A percentile compares a stretch with the other conserved stretches of the same genome.
These are phyloP conservation scores for Philotrypesis tridentata DNA, from an alignment of 1,140 invertebrate genomes.

Conservation along the genomic window DNA sequence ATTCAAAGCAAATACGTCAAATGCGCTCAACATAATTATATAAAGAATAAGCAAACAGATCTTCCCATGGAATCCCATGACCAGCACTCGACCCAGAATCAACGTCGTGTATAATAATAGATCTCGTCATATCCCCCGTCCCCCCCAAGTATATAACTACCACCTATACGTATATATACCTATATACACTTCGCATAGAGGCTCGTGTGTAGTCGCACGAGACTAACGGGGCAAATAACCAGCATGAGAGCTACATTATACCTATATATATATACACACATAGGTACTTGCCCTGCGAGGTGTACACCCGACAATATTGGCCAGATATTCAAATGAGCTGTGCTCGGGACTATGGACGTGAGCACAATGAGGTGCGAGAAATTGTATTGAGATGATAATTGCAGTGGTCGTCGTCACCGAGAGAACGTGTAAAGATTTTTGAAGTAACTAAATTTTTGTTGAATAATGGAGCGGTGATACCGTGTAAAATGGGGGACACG, in stretches of 20 bases:
- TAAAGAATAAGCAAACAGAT: too few species aligned
- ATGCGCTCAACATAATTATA: too few species aligned
- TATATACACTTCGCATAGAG: too few species aligned
- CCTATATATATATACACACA: neutral
- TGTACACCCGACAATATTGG: slow-evolving; percentile 5
- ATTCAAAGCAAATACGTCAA: too few species aligned
- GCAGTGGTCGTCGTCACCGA: too few species aligned
- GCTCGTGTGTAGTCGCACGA: too few species aligned
- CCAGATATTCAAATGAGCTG: slow-evolving; percentile 29
- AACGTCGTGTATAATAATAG: neutral
- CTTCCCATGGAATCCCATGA: neutral
- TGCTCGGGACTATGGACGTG: neutral
- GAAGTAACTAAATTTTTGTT: too few species aligned
- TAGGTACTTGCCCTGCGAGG: slow-evolving; percentile 10
- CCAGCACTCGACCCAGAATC: neutral
- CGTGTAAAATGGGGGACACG: too few species aligned
- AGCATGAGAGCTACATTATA: neutral
- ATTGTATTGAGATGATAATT: neutral
- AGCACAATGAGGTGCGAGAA: neutral
- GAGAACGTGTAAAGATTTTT: too few species aligned
- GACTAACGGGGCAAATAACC: slow-evolving; percentile 3
- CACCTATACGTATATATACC: too few species aligned
- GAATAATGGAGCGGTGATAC: too few species aligned
- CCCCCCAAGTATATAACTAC: neutral
- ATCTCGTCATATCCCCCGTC: neutral